phyloP scores from a whole-genome alignment of 2,797 vertebrate genomes.

The Natrix natrix region DNA sequence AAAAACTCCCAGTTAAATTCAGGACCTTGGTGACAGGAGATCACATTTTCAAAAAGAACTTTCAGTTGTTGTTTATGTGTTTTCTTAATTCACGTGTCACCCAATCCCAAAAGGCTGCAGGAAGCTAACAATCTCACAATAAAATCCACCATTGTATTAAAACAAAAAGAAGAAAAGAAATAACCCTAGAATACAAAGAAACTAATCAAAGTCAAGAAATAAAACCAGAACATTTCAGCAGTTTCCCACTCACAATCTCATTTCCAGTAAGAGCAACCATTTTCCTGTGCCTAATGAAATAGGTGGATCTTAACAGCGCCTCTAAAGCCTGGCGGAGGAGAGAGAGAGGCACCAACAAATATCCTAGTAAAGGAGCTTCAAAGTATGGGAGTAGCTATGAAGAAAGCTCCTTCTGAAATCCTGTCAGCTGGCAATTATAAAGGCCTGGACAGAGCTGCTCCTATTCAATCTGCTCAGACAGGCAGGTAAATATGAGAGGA shows the following conservation, averaged over 20 bases:
- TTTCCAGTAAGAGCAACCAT: background rate
- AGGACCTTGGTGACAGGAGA: background rate
- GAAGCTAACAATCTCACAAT: background rate
- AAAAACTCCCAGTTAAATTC: background rate
- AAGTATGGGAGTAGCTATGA: background rate
- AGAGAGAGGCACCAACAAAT: background rate
- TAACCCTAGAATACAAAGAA: background rate
- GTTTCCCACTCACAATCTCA: background rate
- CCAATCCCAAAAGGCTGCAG: background rate
- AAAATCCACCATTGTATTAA: background rate
- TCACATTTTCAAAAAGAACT: background rate
- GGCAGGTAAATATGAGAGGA: background rate
- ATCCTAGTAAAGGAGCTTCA: background rate
- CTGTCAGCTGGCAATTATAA: background rate
- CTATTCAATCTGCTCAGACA: background rate
- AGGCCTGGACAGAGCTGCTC: background rate
- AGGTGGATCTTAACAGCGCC: background rate
- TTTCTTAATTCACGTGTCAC: background rate
- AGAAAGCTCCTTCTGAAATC: background rate
- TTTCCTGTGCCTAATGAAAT: background rate
- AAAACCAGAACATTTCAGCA: background rate
- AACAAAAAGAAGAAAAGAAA: background rate
- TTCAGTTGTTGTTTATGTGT: background rate
- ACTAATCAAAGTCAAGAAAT: background rate
- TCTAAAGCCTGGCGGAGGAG: background rate